These are phyloP conservation scores for Dasyurus viverrinus DNA, from an alignment of 2,113 vertebrate species.

Conservation along the genomic window DNA sequence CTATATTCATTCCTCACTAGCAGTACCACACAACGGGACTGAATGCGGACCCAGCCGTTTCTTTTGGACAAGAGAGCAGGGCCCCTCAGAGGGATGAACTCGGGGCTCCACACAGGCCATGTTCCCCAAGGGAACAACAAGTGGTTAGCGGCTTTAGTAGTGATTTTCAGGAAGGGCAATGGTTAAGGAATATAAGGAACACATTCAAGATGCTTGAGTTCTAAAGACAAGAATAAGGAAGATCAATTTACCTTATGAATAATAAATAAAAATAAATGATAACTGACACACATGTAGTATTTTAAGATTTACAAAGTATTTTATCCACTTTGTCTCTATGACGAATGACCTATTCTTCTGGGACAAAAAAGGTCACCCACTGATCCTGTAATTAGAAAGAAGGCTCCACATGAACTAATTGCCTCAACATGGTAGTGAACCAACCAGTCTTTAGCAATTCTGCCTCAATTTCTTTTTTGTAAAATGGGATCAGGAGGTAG, in stretches of 20 bases:
- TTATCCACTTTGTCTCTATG: background rate
- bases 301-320: background rate
- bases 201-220: background rate
- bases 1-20: background rate
- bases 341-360: background rate
- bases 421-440: background rate
- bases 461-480: background rate
- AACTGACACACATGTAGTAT: background rate
- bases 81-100: fast-evolving
- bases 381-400: background rate
- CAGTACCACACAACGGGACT: background rate
- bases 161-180: background rate
- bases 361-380: fast-evolving
- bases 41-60: background rate
- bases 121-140: background rate
- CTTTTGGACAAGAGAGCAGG: background rate
- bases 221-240: background rate
- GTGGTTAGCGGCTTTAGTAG: background rate
- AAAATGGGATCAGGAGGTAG: background rate
- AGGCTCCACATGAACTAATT: background rate
- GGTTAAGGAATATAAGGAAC: background rate
- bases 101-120: background rate
- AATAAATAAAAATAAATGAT: background rate
- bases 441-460: background rate
- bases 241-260: background rate